Evolutionary conservation across 30 jellyfish, hydroid and myxozoan genomes (phyloP).

Genomic region (Pseudorhiza aurosa): DNA sequence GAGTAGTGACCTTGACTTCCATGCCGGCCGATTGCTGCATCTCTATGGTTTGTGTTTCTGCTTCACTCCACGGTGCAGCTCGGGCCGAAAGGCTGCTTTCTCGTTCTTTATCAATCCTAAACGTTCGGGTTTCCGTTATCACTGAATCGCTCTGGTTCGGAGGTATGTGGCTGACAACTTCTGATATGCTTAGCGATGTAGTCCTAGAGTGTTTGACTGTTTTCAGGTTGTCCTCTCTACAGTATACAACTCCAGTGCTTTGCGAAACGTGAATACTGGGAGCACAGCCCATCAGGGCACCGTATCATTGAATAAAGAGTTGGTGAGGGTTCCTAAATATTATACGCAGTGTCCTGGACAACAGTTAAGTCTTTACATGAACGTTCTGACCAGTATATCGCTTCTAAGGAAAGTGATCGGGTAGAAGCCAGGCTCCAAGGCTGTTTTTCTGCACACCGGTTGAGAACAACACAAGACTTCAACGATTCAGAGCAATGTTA

Average conservation of each 20-base stretch:
- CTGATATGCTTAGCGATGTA: conserved; percentile 88
- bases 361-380: not conserved
- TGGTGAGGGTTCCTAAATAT: conserved; percentile 14
- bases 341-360: conserved; percentile 32
- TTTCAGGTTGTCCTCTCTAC: conserved; percentile 83
- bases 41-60: conserved; percentile 72
- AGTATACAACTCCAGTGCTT: conserved; percentile 96
- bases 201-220: conserved; percentile 73
- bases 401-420: not conserved
- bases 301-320: conserved; percentile 23
- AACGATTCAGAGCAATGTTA: conserved; percentile 2
- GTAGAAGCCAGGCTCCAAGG: conserved; percentile 28
- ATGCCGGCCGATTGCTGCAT: conserved; percentile 72
- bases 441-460: conserved; percentile 56
- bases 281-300: conserved; percentile 99
- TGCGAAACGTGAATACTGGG: conserved; percentile 99
- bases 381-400: not conserved
- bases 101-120: conserved; percentile 72
- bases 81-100: conserved; percentile 76
- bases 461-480: conserved; percentile 3
- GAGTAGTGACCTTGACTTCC: conserved; percentile 63
- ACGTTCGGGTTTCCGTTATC: conserved; percentile 56
- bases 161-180: conserved; percentile 91
- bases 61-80: conserved; percentile 68
- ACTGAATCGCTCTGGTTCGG: conserved; percentile 74